A percentile compares a stretch with the other conserved stretches of the same genome.
phyloP scores from a whole-genome alignment of 2,797 vertebrate genomes.

The Synaphobranchus kaupii region DNA sequence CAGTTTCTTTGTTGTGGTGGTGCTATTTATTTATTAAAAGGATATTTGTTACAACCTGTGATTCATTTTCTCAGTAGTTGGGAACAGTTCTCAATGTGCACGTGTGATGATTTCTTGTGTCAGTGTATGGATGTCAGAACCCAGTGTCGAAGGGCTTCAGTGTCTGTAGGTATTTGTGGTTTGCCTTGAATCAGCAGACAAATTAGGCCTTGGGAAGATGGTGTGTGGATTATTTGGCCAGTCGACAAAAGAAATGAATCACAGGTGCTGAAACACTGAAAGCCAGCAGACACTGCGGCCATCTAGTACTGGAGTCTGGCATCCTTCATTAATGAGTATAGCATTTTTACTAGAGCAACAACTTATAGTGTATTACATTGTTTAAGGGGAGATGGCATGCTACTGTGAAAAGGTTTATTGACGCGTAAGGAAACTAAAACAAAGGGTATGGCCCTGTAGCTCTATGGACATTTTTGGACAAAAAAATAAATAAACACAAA shows the following conservation, averaged over 20 bases:
- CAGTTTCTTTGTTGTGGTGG: slow-evolving; percentile 71
- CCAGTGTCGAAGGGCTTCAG: too few species aligned
- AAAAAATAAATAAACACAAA: background rate
- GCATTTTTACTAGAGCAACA: background rate
- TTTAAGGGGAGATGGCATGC: background rate
- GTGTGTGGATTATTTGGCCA: too few species aligned
- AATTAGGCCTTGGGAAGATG: too few species aligned
- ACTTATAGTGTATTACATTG: background rate
- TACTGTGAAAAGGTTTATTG: background rate
- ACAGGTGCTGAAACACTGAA: too few species aligned
- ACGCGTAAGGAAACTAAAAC: background rate
- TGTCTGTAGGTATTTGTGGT: too few species aligned
- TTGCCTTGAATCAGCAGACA: too few species aligned
- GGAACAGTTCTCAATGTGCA: background rate
- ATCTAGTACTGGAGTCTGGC: too few species aligned
- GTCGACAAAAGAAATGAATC: too few species aligned
- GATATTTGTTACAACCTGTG: slow-evolving; percentile 46
- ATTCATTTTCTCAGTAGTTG: background rate
- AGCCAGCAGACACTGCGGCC: too few species aligned
- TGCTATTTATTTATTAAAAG: slow-evolving; percentile 76
- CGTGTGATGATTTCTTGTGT: background rate
- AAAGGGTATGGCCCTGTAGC: background rate
- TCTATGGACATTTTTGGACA: background rate
- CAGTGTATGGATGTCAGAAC: background rate
- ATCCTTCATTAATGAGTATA: background rate